Percentiles rank a stretch among this genome's conserved stretches.
These are phyloP conservation scores for Drosophila mimica DNA, from an alignment of 2,888 invertebrate genomes.

Conservation along the genomic window DNA sequence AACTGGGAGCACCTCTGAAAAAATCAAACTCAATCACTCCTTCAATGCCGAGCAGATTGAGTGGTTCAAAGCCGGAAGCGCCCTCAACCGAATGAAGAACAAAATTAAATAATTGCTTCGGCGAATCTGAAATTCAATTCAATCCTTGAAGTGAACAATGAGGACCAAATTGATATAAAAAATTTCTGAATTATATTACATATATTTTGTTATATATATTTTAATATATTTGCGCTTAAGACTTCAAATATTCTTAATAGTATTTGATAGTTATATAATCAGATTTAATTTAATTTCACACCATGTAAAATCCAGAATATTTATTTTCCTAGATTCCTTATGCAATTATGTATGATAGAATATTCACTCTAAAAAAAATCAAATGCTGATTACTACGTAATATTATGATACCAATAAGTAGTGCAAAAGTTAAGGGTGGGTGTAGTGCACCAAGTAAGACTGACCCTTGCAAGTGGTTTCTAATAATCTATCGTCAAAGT, in stretches of 20 bases:
- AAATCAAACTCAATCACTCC: conserved; percentile 95
- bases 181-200: background rate
- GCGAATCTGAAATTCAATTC: background rate
- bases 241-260: background rate
- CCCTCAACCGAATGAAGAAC: conserved; percentile 98
- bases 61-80: conserved; percentile 99
- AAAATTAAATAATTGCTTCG: conserved; percentile 73
- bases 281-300: background rate
- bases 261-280: background rate
- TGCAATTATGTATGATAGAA: too few species aligned
- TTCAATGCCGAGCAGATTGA: conserved; percentile 97
- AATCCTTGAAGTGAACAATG: background rate
- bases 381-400: too few species aligned
- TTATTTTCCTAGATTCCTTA: too few species aligned
- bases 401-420: too few species aligned
- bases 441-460: too few species aligned
- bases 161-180: background rate
- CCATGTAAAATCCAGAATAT: too few species aligned
- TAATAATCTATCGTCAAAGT: too few species aligned
- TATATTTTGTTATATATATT: background rate
- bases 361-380: too few species aligned
- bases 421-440: too few species aligned
- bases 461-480: too few species aligned
- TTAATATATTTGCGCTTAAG: background rate
- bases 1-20: conserved; percentile 93